Percentiles rank a stretch among this genome's conserved stretches.
phyloP scores from a whole-genome alignment of 1,140 invertebrate genomes.

The Campoletis sonorensis region DNA sequence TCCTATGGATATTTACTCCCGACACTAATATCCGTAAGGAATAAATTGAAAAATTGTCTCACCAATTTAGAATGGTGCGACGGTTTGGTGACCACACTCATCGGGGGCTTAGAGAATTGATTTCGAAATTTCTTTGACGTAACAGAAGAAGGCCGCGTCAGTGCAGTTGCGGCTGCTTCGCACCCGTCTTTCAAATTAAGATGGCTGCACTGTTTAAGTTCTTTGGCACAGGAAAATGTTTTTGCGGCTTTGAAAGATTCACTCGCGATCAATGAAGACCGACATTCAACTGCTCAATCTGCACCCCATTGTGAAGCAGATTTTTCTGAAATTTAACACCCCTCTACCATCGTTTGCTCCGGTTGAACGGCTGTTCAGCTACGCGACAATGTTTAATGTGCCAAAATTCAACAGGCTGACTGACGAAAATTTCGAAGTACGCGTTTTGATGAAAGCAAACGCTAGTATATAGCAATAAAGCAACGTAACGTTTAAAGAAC shows the following conservation, averaged over 20 bases:
- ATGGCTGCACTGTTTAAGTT: conserved; percentile 27
- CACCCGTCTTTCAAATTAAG: conserved; percentile 28
- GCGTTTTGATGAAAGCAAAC: too few relatives aligned
- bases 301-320: conserved; percentile 41
- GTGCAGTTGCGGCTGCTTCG: conserved; percentile 22
- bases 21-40: neutral
- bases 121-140: conserved; percentile 31
- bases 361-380: conserved; percentile 52
- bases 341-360: conserved; percentile 51
- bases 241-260: conserved; percentile 10
- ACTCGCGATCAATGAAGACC: neutral
- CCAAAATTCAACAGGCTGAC: conserved; percentile 38
- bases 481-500: too few relatives aligned
- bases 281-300: conserved; percentile 16
- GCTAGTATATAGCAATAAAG: too few relatives aligned
- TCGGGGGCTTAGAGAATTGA: conserved; percentile 6
- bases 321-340: conserved; percentile 50
- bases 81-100: too few relatives aligned
- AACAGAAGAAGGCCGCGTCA: neutral
- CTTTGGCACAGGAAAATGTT: neutral
- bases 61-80: neutral
- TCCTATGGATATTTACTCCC: too few relatives aligned
- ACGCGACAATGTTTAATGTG: conserved; percentile 44
- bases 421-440: conserved; percentile 32
- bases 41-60: conserved; percentile 29